Evolutionary conservation across 2,888 invertebrate species (phyloP).

Genomic region (Nematopogon swammerdamellus): DNA sequence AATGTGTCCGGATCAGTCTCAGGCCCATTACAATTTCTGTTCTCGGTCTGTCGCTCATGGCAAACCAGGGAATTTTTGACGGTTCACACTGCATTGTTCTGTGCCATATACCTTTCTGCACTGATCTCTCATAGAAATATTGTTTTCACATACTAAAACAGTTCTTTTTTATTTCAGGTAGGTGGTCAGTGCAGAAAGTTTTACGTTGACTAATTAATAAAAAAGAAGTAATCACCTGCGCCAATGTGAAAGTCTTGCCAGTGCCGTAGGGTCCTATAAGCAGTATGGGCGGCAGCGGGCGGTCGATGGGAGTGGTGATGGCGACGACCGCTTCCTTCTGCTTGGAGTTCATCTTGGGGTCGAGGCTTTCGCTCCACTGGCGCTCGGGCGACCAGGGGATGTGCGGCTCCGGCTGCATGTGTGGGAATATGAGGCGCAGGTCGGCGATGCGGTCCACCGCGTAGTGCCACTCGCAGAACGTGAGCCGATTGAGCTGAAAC

Average conservation of each 20-base stretch:
- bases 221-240: no score
- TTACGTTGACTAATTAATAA: no score
- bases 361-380: conserved; percentile 64
- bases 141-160: no score
- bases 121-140: no score
- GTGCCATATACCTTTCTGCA: no score
- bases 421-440: conserved; percentile 70
- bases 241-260: conserved; percentile 81
- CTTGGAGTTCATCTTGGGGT: conserved; percentile 66
- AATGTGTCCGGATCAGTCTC: no score
- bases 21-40: no score
- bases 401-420: conserved; percentile 57
- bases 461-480: conserved; percentile 82
- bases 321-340: conserved; percentile 77
- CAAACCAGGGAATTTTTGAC: no score
- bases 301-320: conserved; percentile 64
- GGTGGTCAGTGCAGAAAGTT: no score
- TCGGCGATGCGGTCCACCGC: conserved; percentile 74
- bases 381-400: conserved; percentile 69
- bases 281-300: conserved; percentile 66
- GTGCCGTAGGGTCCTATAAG: conserved; percentile 83
- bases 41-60: no score
- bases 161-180: no score
- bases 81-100: no score
- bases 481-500: conserved; percentile 75